Base-by-base conservation (phyloP, 2,797 vertebrate species). In the Helicolenus hilgendorfi region DNA sequence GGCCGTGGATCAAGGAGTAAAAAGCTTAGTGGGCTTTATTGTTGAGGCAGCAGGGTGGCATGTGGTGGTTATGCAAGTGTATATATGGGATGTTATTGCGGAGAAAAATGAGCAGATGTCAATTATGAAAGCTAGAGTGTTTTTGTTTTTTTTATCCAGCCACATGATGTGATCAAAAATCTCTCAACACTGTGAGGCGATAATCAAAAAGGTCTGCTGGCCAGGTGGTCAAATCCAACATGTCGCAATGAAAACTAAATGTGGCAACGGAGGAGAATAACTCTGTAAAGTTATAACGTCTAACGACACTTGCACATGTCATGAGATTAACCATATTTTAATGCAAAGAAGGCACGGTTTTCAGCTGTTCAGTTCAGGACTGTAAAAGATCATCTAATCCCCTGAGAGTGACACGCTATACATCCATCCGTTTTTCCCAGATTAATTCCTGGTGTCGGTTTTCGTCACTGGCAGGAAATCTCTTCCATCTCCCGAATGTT, bases 21-120 rank as follows among this genome's bases (percentile, higher is more conserved):
- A 91, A 87, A 68, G 92, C 91, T 95, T 92, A 94, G 79, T 3
- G 8, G 89, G 85, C 68, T 94, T 94, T 89, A 81, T 92, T 87
- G 88, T 92, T 65, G 73, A 33, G 82, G 73, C 85, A 55, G 56
- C 76, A 41, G 64, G 56, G 29, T 1, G 74, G 74, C 88, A 86
- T 90, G 84, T 86, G 91, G 84, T 36, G 3, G 60, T 95, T 94
- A 94, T 68, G 81, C 82, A 94, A 95, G 84, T 91, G 74, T 87
- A 92, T 85, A 77, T 81, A 77, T 72, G 71, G 5, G 81, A 87
- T 72, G 76, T 75, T 77, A 73, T 11, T 56, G 79, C 62, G 15
- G 20, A 63, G 49, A 10, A 63, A 81, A 87, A 88, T 72, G 68
- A 72, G 75, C 93, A 93, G 92, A 92, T 92, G 84, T 93, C 88